Base-by-base conservation (phyloP, 2,797 vertebrate species). In the Darevskia nairensis region DNA sequence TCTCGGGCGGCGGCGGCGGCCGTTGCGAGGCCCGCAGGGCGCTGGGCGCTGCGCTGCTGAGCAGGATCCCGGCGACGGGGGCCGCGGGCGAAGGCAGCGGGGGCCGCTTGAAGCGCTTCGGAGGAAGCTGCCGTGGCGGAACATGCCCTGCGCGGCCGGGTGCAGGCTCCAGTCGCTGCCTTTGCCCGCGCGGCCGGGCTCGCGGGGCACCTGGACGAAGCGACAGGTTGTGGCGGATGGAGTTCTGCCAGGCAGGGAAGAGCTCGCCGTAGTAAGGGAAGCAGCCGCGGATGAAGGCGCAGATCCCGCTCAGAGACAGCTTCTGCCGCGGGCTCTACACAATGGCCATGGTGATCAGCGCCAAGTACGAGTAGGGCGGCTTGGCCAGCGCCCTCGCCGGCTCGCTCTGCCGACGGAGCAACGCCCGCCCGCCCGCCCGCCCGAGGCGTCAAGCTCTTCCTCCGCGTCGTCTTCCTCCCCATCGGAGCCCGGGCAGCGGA, bases 161-260 rank as follows among this genome's bases (percentile, higher is more conserved):
- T 98, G 98, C 92, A 99, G 95, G 50, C 98, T 97, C 98, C 98
- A 98, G 96, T 98, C 98, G 96, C 97, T 98, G 41, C 98, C 98
- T 91, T 99, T 98, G 8, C 98, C 98, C 0, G 98, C 98, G 93
- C 98, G 98, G 4, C 98, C 98, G 0, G 98, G 98, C 90, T 98
- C 98, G 86, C 98, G 96, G 9, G 98, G 97, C 89, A 98, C 97
- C 94, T 98, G 98, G 91, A 98, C 98, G 95, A 99, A 99, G 97
- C 23, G 98, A 98, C 83, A 99, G 96, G 95, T 98, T 99, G 98
- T 99, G 99, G 2, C 98, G 96, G 95, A 99, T 99, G 50, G 98
- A 98, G 96, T 98, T 99, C 95, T 99, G 98, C 99, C 98, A 98
- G 1, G 98, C 98, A 0, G 98, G 98, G 91, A 98, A 98, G 96